Evolutionary conservation across 2,797 vertebrate genomes (phyloP).

Genomic region (Xiphorhynchus erythropygius): DNA sequence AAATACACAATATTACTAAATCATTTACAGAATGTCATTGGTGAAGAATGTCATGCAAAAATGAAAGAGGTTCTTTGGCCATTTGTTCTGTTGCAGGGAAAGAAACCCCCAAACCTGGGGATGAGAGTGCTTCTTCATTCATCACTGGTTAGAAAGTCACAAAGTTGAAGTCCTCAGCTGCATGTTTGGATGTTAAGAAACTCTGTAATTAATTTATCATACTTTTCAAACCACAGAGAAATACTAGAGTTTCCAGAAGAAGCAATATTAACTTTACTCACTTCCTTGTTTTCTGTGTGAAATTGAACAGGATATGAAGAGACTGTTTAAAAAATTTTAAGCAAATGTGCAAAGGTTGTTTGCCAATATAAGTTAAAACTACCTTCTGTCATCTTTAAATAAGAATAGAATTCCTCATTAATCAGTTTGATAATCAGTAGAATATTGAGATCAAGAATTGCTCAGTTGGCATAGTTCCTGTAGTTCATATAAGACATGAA

Average conservation of each 20-base stretch:
- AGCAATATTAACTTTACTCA: neutral
- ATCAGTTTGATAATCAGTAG: slow-evolving; percentile 24
- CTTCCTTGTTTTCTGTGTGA: neutral
- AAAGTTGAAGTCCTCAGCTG: neutral
- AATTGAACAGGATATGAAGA: neutral
- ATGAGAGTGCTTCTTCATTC: neutral
- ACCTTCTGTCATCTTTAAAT: slow-evolving; percentile 27
- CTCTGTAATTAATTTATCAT: neutral
- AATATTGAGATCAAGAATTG: slow-evolving; percentile 47
- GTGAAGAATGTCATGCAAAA: neutral
- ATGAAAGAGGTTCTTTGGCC: neutral
- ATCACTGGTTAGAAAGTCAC: neutral
- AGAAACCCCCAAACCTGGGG: neutral
- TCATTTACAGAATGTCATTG: neutral
- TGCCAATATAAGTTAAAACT: slow-evolving; percentile 21
- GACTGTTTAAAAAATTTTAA: neutral
- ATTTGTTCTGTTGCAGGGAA: neutral
- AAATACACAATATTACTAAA: neutral
- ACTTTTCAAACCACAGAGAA: neutral
- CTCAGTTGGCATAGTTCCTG: slow-evolving; percentile 21
- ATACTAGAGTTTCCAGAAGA: neutral
- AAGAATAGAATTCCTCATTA: slow-evolving; percentile 18
- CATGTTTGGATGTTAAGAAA: neutral
- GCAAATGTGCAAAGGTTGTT: neutral
- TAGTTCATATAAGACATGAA: slow-evolving; percentile 42